Percentiles rank a stretch among this genome's conserved stretches.
Evolutionary conservation across 2,797 vertebrate species (phyloP).

Genomic region (Enteromius argenteus): DNA sequence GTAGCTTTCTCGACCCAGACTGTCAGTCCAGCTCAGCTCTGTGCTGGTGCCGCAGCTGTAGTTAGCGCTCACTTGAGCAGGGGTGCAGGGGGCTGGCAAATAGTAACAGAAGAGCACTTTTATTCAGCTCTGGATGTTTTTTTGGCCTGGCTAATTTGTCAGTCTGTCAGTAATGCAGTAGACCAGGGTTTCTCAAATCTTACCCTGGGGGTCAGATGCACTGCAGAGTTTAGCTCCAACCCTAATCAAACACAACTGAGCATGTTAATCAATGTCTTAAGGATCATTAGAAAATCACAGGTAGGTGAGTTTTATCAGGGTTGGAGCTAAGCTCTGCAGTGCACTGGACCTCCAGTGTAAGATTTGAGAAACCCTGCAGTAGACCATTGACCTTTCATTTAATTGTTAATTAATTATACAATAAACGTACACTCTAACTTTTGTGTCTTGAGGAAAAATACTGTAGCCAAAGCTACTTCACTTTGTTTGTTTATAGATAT

Average conservation of each 20-base stretch:
- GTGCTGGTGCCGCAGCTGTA: constrained; percentile 71
- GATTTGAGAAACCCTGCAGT: not conserved
- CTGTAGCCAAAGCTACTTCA: not conserved
- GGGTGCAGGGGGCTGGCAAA: constrained; percentile 76
- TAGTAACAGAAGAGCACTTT: not conserved
- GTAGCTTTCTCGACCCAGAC: constrained; percentile 70
- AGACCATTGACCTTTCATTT: not conserved
- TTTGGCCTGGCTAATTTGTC: not conserved
- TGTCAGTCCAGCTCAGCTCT: constrained; percentile 75
- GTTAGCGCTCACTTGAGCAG: constrained; percentile 61
- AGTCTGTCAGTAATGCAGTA: not conserved
- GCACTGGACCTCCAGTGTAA: too few species aligned
- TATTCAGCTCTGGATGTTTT: not conserved
- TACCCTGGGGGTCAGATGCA: too few species aligned
- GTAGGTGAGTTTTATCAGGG: too few species aligned
- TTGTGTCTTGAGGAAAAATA: not conserved
- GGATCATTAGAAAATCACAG: too few species aligned
- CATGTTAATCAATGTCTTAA: too few species aligned
- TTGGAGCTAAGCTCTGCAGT: too few species aligned
- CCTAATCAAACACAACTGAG: too few species aligned
- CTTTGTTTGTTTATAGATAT: not conserved
- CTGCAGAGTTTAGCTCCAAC: too few species aligned
- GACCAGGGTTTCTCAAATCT: too few species aligned
- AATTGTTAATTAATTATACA: not conserved
- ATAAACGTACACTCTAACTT: not conserved